Evolutionary conservation across 2,797 vertebrate species (phyloP), one percentile per base, ranked within the genome.

Genomic region (Scolopax rusticola): DNA sequence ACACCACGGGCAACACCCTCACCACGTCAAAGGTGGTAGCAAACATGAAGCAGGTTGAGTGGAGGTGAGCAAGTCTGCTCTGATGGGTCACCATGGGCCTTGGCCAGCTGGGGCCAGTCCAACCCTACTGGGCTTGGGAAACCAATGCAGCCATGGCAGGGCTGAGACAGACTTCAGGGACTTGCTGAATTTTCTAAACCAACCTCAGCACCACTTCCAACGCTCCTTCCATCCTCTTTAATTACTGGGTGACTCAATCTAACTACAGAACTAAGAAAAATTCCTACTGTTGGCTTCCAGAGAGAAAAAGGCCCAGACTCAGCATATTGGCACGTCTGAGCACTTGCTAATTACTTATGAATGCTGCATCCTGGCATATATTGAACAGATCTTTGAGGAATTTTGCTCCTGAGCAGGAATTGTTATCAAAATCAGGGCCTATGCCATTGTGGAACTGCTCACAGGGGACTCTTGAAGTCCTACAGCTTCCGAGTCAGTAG

Each of bases 21-120:
- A 15, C 17, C 56, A 2, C 2, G 32, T 12, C 50, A 24, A 10
- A 27, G 0, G 18, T 2, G n/a, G 43, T 0, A 45, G 41, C 11
- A 51, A 28, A 51, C 24, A 21, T 6, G 32, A 54, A 12, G 71
- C 24, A 12, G 43, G 63, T 13, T 24, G 71, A 65, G 33, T 1
- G 32, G 21, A 1, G 15, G 50, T 8, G 24, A 76, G 32, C 43
- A 19, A 8, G 14, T 12, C 71, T n/a, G 56, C 32, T 24, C 69
- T 25, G 23, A 24, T 13, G 54, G 54, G 25, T 7, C 57, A 32
- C 28, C 4, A 9, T 0, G 13, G 59, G 53, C 30, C 33, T 12
- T 5, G 19, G 12, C 56, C 24, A 19, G 32, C 16, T 2, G 20
- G 43, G 38, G 7, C 28, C 57, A 40, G 57, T 5, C 25, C 27